phyloP scores from a whole-genome alignment of 2,888 invertebrate genomes.

The Oconnorella tubifera region DNA sequence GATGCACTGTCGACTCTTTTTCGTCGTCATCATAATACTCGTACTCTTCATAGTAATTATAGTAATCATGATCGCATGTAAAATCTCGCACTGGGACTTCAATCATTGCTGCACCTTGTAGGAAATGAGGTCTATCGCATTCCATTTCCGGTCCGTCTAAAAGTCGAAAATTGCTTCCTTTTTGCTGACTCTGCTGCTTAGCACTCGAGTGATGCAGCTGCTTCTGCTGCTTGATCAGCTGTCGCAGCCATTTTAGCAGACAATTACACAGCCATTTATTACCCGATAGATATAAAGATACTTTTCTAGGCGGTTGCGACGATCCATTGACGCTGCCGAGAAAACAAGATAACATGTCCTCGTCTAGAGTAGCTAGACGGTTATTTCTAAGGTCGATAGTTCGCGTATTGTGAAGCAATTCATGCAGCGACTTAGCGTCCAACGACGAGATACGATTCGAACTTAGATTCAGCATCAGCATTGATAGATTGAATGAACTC shows the following conservation, averaged over 20 bases:
- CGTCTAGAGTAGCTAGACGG: slow-evolving; percentile 24
- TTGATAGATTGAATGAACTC: slow-evolving; percentile 5
- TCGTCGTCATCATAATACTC: neutral
- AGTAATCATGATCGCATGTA: slow-evolving; percentile 31
- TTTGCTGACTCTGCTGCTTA: neutral
- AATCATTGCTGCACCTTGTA: slow-evolving; percentile 10
- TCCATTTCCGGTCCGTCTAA: neutral
- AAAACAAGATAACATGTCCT: slow-evolving; percentile 16
- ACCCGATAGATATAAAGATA: slow-evolving; percentile 16
- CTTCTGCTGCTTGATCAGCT: neutral
- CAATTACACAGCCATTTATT: slow-evolving; percentile 34
- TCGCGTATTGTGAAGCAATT: slow-evolving; percentile 16
- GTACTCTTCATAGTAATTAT: slow-evolving; percentile 21
- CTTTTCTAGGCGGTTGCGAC: neutral
- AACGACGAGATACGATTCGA: slow-evolving; percentile 25
- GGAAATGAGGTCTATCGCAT: slow-evolving; percentile 21
- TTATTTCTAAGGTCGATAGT: slow-evolving; percentile 26
- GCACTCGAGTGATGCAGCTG: neutral
- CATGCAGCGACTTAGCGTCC: slow-evolving; percentile 19
- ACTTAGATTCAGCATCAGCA: slow-evolving; percentile 27
- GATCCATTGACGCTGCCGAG: neutral
- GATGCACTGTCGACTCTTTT: too few species aligned
- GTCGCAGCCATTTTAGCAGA: slow-evolving; percentile 25
- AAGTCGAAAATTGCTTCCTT: neutral
- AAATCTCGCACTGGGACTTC: slow-evolving; percentile 21